These are phyloP conservation scores for Turnix velox DNA, from an alignment of 2,113 vertebrate genomes.

Conservation along the genomic window DNA sequence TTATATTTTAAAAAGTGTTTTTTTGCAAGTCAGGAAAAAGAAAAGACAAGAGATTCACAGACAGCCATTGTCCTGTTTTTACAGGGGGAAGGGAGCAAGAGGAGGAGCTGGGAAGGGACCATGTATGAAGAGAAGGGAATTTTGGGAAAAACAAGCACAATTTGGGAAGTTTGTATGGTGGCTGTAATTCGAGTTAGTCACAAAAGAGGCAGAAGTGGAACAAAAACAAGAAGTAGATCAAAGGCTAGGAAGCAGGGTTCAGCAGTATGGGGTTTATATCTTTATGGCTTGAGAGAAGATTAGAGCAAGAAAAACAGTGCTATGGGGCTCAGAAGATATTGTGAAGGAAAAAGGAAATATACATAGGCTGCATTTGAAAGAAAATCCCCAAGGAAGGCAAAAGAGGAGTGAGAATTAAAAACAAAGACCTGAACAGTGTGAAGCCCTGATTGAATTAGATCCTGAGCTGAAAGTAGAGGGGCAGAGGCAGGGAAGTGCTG, in stretches of 20 bases:
- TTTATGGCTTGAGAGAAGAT: slow-evolving; percentile 62
- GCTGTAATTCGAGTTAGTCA: slow-evolving; percentile 41
- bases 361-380: slow-evolving; percentile 51
- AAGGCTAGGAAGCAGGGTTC: slow-evolving; percentile 54
- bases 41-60: not conserved
- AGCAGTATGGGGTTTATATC: slow-evolving; percentile 57
- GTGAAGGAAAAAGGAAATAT: slow-evolving; percentile 50
- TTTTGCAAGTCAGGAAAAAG: not conserved
- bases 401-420: slow-evolving; percentile 13
- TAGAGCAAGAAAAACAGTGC: slow-evolving; percentile 66
- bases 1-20: slow-evolving; percentile 15
- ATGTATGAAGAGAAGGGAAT: not conserved
- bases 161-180: slow-evolving; percentile 43
- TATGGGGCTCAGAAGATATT: slow-evolving; percentile 58
- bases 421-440: slow-evolving; percentile 39
- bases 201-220: slow-evolving; percentile 69
- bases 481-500: slow-evolving; percentile 1
- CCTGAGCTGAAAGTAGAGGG: slow-evolving; percentile 32
- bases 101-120: not conserved
- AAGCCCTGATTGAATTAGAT: slow-evolving; percentile 10
- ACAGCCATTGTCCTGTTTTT: not conserved
- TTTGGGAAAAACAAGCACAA: slow-evolving; percentile 29
- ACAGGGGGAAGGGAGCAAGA: not conserved
- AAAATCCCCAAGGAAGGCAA: slow-evolving; percentile 40
- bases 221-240: slow-evolving; percentile 63